These are phyloP conservation scores for Clarias platycephalus DNA, from an alignment of 2,797 vertebrate genomes.

Conservation along the genomic window DNA sequence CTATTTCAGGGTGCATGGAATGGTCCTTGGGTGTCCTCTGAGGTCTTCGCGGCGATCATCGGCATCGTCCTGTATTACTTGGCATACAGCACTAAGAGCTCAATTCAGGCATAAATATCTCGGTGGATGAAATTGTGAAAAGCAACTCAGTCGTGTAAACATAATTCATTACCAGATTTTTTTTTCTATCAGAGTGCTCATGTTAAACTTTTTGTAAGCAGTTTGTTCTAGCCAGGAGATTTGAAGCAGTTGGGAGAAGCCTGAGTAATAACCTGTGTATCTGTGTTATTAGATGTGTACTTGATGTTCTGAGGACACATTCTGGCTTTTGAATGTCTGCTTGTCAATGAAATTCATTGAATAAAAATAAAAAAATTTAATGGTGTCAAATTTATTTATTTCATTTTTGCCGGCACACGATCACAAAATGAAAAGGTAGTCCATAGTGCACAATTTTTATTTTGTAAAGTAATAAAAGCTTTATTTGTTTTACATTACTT, in stretches of 20 bases:
- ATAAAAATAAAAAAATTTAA: slow-evolving; percentile 46
- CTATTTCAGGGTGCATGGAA: slow-evolving; percentile 82
- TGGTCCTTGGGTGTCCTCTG: slow-evolving; percentile 90
- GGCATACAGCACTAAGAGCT: slow-evolving; percentile 85
- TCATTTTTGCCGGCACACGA: neutral
- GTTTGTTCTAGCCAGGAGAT: too few species aligned
- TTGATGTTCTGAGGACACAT: slow-evolving; percentile 21
- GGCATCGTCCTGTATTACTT: slow-evolving; percentile 86
- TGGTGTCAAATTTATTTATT: neutral
- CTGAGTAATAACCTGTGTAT: neutral
- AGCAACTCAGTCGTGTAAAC: neutral
- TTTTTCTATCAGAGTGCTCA: neutral
- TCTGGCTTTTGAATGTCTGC: slow-evolving; percentile 37
- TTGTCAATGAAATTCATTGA: slow-evolving; percentile 59
- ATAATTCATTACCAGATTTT: neutral
- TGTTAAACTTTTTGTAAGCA: neutral
- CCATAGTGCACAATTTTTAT: too few species aligned
- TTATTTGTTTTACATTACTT: neutral
- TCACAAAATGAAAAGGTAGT: neutral
- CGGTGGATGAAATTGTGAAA: neutral
- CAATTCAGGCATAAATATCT: slow-evolving; percentile 80
- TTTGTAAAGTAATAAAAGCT: neutral
- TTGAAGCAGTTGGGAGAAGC: neutral
- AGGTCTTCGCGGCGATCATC: slow-evolving; percentile 84
- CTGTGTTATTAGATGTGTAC: neutral